Conservation (phyloP, 1,140 invertebrate genomes). For the Stenopsyche tienmushanensis region DNA sequence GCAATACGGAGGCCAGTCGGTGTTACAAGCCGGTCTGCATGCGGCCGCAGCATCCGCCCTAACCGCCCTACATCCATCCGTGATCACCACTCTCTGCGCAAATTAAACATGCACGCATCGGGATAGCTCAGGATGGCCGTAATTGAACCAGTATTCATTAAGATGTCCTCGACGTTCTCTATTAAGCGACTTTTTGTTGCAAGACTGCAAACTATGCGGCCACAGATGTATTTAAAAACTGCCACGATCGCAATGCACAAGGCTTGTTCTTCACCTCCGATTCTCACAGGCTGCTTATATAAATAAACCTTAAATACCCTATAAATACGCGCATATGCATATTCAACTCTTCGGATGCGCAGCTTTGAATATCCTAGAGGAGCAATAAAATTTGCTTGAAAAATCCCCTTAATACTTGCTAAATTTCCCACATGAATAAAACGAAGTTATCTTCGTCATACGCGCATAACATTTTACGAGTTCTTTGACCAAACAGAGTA, state of each 20-base stretch:
- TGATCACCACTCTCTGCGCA: neutral
- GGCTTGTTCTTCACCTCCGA: too few relatives aligned
- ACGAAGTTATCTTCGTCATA: too few relatives aligned
- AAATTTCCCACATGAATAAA: too few relatives aligned
- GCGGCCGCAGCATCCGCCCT: neutral
- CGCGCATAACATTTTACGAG: too few relatives aligned
- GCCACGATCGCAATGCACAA: neutral
- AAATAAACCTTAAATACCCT: too few relatives aligned
- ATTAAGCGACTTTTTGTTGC: constrained; percentile 1
- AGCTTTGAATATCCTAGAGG: too few relatives aligned
- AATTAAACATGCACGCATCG: constrained; percentile 10
- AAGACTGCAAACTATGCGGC: neutral
- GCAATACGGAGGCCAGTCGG: neutral
- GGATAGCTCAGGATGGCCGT: neutral
- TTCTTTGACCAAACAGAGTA: too few relatives aligned
- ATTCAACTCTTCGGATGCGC: too few relatives aligned
- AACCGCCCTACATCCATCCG: constrained; percentile 1
- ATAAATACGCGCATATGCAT: too few relatives aligned
- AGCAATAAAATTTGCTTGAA: too few relatives aligned
- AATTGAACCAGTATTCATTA: constrained; percentile 9
- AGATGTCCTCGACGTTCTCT: neutral
- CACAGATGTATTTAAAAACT: neutral
- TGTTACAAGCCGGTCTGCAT: neutral
- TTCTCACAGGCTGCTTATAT: too few relatives aligned
- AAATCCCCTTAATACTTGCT: too few relatives aligned